These are phyloP conservation scores for Parus major DNA, from an alignment of 2,113 vertebrate species.

Conservation along the genomic window DNA sequence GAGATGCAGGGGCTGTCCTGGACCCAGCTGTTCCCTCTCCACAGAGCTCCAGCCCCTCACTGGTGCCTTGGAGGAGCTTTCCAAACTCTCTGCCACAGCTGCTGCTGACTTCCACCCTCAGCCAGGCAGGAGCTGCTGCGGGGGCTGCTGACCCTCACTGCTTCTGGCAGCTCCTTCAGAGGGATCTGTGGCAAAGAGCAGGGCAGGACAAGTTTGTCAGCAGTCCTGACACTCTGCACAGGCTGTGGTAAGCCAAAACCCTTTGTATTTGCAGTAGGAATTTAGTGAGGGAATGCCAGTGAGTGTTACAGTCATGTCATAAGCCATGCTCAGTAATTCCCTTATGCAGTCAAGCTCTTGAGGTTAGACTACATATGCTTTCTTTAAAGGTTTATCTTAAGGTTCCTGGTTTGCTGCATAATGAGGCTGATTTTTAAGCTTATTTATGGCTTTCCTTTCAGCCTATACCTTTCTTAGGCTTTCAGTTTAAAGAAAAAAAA, in stretches of 20 bases:
- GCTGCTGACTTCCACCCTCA: neutral
- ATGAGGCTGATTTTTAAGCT: constrained; percentile 5
- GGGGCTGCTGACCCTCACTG: neutral
- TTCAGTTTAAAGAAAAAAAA: constrained; percentile 18
- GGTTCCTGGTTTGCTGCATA: neutral
- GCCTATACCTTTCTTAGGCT: neutral
- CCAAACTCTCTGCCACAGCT: neutral
- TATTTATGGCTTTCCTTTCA: neutral
- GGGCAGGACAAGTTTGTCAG: neutral
- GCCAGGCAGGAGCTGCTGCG: neutral
- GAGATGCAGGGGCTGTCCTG: neutral
- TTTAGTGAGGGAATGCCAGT: neutral
- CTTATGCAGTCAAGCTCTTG: neutral
- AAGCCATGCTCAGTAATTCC: neutral
- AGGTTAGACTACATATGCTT: neutral
- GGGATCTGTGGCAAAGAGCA: neutral
- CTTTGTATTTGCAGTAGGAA: neutral
- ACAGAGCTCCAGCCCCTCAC: neutral
- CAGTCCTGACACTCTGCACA: neutral
- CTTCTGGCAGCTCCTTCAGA: neutral
- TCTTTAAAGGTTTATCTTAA: neutral
- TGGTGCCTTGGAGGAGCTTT: neutral
- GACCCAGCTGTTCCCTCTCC: neutral
- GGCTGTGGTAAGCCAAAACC: neutral
- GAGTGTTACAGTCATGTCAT: no score